A percentile compares a stretch with the other conserved stretches of the same genome.
Conservation (phyloP, 1,140 invertebrate genomes). For the Lasioglossum baleicum region DNA sequence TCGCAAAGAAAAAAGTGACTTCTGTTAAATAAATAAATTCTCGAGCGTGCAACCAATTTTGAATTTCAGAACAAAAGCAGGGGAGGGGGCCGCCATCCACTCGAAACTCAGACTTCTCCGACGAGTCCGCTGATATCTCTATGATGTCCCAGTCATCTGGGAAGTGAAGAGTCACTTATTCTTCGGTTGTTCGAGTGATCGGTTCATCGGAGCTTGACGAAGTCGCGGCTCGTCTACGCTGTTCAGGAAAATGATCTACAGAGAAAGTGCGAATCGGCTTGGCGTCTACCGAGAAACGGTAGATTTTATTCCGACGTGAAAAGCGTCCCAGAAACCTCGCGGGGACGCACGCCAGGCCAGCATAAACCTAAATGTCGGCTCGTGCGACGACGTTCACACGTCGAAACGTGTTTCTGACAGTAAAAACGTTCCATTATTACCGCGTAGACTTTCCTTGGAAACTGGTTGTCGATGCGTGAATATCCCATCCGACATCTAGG, state of each 20-base stretch:
- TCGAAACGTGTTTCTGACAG: neutral
- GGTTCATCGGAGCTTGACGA: neutral
- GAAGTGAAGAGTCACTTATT: neutral
- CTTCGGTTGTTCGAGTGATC: neutral
- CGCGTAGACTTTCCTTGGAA: slow-evolving; percentile 42
- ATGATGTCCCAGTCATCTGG: neutral
- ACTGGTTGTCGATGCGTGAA: slow-evolving; percentile 47
- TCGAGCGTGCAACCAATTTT: too few relatives aligned
- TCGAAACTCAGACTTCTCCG: too few relatives aligned
- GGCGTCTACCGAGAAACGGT: neutral
- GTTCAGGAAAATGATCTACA: neutral
- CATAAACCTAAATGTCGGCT: neutral
- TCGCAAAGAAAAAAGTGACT: too few relatives aligned
- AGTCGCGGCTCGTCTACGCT: neutral
- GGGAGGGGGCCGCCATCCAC: too few relatives aligned
- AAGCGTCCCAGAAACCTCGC: slow-evolving; percentile 27
- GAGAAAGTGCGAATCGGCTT: neutral
- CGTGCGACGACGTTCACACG: slow-evolving; percentile 4
- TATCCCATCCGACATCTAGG: slow-evolving; percentile 36
- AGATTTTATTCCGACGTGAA: slow-evolving; percentile 13
- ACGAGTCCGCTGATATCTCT: neutral
- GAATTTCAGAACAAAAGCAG: too few relatives aligned
- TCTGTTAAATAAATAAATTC: too few relatives aligned
- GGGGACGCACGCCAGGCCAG: neutral
- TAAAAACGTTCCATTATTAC: slow-evolving; percentile 33